A percentile compares a stretch with the other conserved stretches of the same genome.
These are phyloP conservation scores for Holothuria leucospilota DNA, from an alignment of 53 echinoderm and acorn worm species.

Conservation along the genomic window DNA sequence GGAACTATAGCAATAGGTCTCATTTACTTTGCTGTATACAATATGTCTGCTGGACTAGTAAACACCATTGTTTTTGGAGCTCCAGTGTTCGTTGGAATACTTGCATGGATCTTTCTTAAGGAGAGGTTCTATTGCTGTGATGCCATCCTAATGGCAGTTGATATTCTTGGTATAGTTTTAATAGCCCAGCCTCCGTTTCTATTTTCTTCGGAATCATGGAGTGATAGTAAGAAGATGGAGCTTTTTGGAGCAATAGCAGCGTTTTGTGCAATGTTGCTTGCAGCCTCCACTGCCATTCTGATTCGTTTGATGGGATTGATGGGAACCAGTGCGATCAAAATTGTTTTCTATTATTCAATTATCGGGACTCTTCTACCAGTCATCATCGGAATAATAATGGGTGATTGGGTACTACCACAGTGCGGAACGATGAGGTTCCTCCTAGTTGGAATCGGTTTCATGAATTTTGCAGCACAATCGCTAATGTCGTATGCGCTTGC, in stretches of 20 bases:
- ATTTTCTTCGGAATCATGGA: neutral
- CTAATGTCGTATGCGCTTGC: conserved; percentile 15
- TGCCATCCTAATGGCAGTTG: neutral
- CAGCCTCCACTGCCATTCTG: conserved; percentile 3
- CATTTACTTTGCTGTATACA: conserved; percentile 28
- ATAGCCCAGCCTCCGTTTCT: conserved; percentile 35
- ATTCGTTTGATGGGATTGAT: conserved; percentile 28
- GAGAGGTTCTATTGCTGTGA: conserved; percentile 12
- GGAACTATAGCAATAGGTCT: conserved; percentile 27
- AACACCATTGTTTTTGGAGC: conserved; percentile 39
- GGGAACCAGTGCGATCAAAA: conserved; percentile 23
- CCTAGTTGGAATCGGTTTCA: conserved; percentile 21
- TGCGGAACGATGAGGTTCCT: neutral
- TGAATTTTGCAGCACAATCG: conserved; percentile 28
- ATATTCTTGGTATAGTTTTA: conserved; percentile 9
- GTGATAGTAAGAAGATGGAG: conserved; percentile 22
- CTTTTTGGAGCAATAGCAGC: conserved; percentile 10
- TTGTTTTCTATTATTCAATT: conserved; percentile 24
- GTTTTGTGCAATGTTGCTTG: neutral
- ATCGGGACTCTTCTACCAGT: conserved; percentile 5
- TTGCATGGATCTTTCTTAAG: conserved; percentile 35
- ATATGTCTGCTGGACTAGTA: conserved; percentile 26
- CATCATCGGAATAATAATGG: neutral
- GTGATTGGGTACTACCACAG: conserved; percentile 11
- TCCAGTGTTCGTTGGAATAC: conserved; percentile 33